These are phyloP conservation scores for Vimba vimba DNA, from an alignment of 2,113 vertebrate species.

Conservation along the genomic window DNA sequence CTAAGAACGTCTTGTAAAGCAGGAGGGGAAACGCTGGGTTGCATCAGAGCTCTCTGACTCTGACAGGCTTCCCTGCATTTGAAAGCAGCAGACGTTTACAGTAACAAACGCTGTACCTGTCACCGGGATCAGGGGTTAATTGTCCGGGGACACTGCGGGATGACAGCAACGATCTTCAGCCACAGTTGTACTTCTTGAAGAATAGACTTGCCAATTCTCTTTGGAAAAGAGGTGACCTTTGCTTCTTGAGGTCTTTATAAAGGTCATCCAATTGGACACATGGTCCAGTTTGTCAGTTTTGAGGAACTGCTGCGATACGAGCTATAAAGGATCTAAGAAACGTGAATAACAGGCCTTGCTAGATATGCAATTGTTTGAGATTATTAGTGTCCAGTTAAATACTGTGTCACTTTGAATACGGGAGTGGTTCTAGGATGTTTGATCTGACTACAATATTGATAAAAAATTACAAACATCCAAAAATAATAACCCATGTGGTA, in stretches of 20 bases:
- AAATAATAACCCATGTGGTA: neutral
- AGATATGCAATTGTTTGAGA: neutral
- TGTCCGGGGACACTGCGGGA: neutral
- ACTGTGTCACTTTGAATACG: neutral
- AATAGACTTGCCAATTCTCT: neutral
- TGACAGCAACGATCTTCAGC: neutral
- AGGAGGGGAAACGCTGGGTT: neutral
- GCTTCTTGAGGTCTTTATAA: neutral
- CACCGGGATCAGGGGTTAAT: conserved; percentile 24
- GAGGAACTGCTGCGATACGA: neutral
- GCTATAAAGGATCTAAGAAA: neutral
- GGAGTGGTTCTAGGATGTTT: neutral
- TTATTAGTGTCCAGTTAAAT: neutral
- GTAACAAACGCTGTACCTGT: neutral
- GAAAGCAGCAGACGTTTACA: too few relatives aligned
- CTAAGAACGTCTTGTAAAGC: neutral
- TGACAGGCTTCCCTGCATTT: neutral
- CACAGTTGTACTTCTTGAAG: neutral
- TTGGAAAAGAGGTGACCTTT: neutral
- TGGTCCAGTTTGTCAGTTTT: neutral
- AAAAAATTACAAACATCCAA: neutral
- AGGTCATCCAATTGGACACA: neutral
- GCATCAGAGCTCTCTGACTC: neutral
- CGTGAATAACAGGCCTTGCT: neutral
- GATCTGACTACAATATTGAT: neutral